These are phyloP conservation scores for Neodon shergylaensis DNA, from an alignment of 2,113 vertebrate genomes.

Conservation along the genomic window DNA sequence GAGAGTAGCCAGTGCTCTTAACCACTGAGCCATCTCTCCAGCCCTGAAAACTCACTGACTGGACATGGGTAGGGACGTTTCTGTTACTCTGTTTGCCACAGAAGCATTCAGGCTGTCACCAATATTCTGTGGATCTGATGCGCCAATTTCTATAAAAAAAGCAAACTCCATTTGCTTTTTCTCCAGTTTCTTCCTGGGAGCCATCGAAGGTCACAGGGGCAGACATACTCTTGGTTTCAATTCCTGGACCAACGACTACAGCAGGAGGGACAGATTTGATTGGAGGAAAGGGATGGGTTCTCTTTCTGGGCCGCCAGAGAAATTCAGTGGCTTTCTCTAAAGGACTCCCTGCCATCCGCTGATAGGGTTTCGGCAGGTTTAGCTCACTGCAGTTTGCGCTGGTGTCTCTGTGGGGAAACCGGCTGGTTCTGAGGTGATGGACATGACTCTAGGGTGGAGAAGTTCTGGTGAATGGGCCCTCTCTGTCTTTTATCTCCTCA, in stretches of 20 bases:
- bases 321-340: background rate
- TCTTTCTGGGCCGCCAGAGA: background rate
- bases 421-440: background rate
- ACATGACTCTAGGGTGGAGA: background rate
- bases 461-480: background rate
- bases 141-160: background rate
- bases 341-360: background rate
- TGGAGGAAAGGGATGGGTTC: background rate
- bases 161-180: background rate
- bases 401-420: background rate
- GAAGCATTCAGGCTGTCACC: background rate
- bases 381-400: background rate
- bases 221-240: background rate
- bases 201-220: background rate
- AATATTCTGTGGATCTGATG: background rate
- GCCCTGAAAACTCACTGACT: background rate
- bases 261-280: background rate
- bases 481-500: background rate
- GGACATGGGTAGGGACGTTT: background rate
- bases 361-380: background rate
- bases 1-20: too few species aligned
- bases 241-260: background rate
- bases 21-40: too few species aligned
- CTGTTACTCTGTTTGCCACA: background rate
- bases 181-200: background rate